These are phyloP conservation scores for Pipistrellus pygmaeus DNA, from an alignment of 2,797 vertebrate species.

Conservation along the genomic window DNA sequence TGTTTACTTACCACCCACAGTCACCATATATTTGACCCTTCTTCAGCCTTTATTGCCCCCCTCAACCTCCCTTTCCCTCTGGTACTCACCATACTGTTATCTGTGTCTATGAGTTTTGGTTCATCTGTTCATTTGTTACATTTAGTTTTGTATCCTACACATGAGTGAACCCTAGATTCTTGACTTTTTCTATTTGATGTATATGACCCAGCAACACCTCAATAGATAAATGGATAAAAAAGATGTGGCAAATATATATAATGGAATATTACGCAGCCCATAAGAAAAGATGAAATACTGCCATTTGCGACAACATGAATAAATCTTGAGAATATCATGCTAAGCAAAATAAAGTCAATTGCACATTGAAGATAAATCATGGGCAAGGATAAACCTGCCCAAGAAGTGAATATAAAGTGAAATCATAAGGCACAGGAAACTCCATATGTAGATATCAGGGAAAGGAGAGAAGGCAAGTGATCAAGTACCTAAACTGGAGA, in stretches of 20 bases:
- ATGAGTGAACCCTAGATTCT: neutral
- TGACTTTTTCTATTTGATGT: neutral
- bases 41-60: neutral
- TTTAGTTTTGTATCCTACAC: neutral
- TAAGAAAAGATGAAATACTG: neutral
- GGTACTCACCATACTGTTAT: neutral
- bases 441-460: neutral
- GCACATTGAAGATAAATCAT: neutral
- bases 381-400: neutral
- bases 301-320: neutral
- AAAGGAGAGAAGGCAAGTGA: neutral
- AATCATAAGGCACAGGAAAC: neutral
- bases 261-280: neutral
- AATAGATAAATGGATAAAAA: neutral
- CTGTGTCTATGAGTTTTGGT: neutral
- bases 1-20: neutral
- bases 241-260: neutral
- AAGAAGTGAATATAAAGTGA: constrained; percentile 16
- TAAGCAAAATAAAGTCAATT: neutral
- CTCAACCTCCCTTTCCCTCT: neutral
- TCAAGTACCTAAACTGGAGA: neutral
- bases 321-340: neutral
- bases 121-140: neutral
- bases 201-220: neutral
- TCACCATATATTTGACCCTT: neutral